Conservation (phyloP, 2,797 vertebrate genomes). For the Eulemur coronatus region DNA sequence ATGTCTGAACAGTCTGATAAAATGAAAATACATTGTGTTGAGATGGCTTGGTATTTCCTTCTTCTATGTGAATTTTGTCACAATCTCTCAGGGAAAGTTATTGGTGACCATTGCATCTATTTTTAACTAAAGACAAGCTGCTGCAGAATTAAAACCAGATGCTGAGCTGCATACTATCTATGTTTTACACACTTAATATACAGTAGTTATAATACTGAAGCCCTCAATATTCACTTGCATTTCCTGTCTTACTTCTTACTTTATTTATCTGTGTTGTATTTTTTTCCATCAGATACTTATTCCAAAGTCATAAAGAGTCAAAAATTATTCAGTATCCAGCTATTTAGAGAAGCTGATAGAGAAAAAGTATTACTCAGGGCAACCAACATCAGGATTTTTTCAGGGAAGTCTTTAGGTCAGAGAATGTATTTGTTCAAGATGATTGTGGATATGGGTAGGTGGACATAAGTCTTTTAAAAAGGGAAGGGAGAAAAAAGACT, state of each 20-base stretch:
- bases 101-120: background rate
- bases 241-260: background rate
- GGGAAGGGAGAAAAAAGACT: background rate
- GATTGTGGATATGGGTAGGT: background rate
- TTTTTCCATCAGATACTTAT: background rate
- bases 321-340: background rate
- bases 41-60: background rate
- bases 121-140: conserved; percentile 40
- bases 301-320: background rate
- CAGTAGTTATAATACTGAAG: background rate
- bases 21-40: background rate
- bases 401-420: background rate
- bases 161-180: background rate
- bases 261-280: background rate
- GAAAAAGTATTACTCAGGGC: background rate
- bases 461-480: background rate
- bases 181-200: background rate
- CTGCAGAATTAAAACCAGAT: conserved; percentile 19
- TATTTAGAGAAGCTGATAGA: background rate
- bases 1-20: background rate
- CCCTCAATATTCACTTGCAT: background rate
- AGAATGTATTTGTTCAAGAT: background rate
- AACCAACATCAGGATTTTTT: background rate
- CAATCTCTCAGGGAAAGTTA: background rate
- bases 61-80: background rate